These are phyloP conservation scores for Globia sparganii DNA, from an alignment of 2,888 invertebrate genomes.

Conservation along the genomic window DNA sequence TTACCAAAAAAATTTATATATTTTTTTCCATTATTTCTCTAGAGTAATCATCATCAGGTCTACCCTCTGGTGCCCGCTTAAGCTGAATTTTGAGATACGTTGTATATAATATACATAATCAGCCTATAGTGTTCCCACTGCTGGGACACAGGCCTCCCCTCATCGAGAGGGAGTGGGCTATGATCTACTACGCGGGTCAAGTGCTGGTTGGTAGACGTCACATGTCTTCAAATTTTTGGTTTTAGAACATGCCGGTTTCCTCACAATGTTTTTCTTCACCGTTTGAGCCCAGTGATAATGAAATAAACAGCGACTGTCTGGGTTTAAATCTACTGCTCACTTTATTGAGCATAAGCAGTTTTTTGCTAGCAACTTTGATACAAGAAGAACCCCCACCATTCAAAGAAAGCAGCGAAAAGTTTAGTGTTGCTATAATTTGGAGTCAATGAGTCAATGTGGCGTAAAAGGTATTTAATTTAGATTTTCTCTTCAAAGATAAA, in stretches of 20 bases:
- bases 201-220: not conserved
- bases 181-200: not conserved
- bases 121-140: not conserved
- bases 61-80: no score
- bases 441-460: not conserved
- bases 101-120: not conserved
- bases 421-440: not conserved
- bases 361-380: not conserved
- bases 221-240: not conserved
- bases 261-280: not conserved
- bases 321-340: not conserved
- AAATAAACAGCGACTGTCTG: not conserved
- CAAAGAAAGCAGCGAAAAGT: not conserved
- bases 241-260: not conserved
- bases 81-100: no score
- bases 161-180: not conserved
- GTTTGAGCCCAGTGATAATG: not conserved
- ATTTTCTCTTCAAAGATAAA: constrained; percentile 28
- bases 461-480: constrained; percentile 24
- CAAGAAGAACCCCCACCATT: not conserved
- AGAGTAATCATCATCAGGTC: no score
- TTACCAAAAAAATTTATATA: no score
- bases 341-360: not conserved
- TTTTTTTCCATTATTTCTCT: no score
- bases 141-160: not conserved